Percentiles rank a stretch among this genome's conserved stretches.
phyloP scores from a whole-genome alignment of 2,888 invertebrate species.

The Hydrotaea cyrtoneurina region DNA sequence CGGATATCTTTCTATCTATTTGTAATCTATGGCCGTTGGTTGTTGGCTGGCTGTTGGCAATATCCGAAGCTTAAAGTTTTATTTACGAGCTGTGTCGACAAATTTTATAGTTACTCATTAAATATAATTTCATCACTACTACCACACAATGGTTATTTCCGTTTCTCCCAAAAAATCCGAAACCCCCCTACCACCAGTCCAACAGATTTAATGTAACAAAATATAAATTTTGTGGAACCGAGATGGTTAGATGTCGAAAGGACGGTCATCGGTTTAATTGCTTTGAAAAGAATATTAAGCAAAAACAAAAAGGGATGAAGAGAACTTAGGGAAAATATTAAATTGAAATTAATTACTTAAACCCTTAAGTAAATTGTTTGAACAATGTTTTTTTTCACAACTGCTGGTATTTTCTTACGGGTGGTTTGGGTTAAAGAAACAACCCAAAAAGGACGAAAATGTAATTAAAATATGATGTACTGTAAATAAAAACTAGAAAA shows the following conservation, averaged over 20 bases:
- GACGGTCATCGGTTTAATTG: constrained; percentile 22
- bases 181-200: not conserved
- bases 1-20: not conserved
- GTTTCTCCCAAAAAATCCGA: not conserved
- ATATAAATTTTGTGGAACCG: not conserved
- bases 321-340: constrained; percentile 27
- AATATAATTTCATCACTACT: constrained; percentile 32
- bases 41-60: not conserved
- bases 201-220: not conserved
- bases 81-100: constrained; percentile 40
- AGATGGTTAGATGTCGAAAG: not conserved
- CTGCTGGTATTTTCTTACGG: not conserved
- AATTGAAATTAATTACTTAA: constrained; percentile 45
- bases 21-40: not conserved
- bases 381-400: constrained; percentile 5
- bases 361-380: constrained; percentile 44
- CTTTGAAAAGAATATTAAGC: constrained; percentile 7
- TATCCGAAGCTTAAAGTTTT: constrained; percentile 26
- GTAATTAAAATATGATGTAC: constrained; percentile 27
- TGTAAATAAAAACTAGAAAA: constrained; percentile 12
- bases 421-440: not conserved
- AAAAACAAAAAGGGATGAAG: constrained; percentile 7
- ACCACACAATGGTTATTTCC: not conserved
- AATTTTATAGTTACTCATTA: constrained; percentile 46
- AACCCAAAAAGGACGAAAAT: constrained; percentile 12